Base-by-base conservation (phyloP, 2,113 vertebrate genomes). In the Phaethornis superciliosus region DNA sequence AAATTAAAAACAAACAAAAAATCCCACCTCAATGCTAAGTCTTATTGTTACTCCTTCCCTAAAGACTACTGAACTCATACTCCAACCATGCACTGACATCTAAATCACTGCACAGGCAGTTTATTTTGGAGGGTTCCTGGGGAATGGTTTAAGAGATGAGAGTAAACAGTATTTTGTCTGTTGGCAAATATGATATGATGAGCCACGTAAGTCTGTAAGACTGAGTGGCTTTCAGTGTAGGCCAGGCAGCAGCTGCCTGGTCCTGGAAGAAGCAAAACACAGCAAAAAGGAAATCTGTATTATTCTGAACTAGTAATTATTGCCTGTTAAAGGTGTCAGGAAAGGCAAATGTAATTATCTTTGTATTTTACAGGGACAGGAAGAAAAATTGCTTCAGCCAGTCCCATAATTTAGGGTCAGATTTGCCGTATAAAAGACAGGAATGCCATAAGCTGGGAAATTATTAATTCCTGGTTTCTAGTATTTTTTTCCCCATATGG, bases 381-480 rank as follows among this genome's bases (percentile, higher is more conserved):
- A 95, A 80, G 68, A 94, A 92, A 84, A 92, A 54, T 32, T 92
- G 49, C 90, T 94, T 92, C 89, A 86, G n/a, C 55, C 35, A 72
- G 10, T 21, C 18, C 37, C 71, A 27, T 88, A 92, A 80, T 58
- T 40, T 88, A 51, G 72, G 51, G 17, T 46, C 77, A 85, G 51
- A 92, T 72, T 95, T 27, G 55, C 64, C 64, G n/a, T 94, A 32
- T 96, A 85, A 90, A 90, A 92, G 35, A 37, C 51, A 81, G 54
- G 62, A 81, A 87, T 84, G 94, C 55, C 75, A 64, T 72, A 69
- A 72, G 59, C 70, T 56, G 15, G 22, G 22, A 8, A 92, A 74
- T 93, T 55, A 74, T 18, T 77, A 83, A 83, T 77, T 86, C 35
- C 54, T 83, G 77, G 21, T 89, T 95, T 95, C 60, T 49, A 35